These are phyloP conservation scores for Vollenhovia emeryi DNA, from an alignment of 1,140 invertebrate genomes.

Conservation along the genomic window DNA sequence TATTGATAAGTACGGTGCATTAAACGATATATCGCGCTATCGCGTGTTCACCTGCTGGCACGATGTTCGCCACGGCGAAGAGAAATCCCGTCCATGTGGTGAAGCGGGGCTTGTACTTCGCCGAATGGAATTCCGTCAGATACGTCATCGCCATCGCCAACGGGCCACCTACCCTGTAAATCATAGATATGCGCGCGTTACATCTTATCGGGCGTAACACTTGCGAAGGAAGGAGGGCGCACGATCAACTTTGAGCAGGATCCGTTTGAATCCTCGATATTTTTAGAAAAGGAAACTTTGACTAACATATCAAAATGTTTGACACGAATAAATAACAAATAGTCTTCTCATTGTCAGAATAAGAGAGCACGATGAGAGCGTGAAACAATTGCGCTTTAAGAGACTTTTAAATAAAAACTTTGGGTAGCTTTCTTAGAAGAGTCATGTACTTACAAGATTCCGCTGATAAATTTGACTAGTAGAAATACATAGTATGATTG, in stretches of 20 bases:
- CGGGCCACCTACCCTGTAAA: slow-evolving; percentile 81
- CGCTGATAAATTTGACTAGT: slow-evolving; percentile 86
- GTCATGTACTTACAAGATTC: slow-evolving; percentile 85
- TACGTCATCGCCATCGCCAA: slow-evolving; percentile 79
- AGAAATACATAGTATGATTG: slow-evolving; percentile 86
- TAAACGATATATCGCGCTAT: slow-evolving; percentile 20
- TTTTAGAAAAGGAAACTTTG: not conserved
- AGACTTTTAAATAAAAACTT: not conserved
- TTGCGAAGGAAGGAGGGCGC: not conserved
- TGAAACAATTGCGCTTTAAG: not conserved
- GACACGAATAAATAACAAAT: not conserved
- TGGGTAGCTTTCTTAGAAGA: not conserved
- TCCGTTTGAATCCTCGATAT: not conserved
- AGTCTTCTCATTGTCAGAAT: not conserved
- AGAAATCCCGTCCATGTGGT: slow-evolving; percentile 77
- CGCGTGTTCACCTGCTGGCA: slow-evolving; percentile 79
- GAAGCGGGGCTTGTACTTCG: slow-evolving; percentile 75
- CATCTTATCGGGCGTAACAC: slow-evolving; percentile 42
- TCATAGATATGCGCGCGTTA: slow-evolving; percentile 20
- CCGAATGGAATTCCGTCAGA: slow-evolving; percentile 81
- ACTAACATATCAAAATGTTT: not conserved
- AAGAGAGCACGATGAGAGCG: not conserved
- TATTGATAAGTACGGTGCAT: slow-evolving; percentile 40
- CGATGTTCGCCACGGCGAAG: slow-evolving; percentile 76
- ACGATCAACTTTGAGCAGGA: not conserved